Conservation (phyloP, 2,888 invertebrate genomes). For the Cantharis flavilabris region DNA sequence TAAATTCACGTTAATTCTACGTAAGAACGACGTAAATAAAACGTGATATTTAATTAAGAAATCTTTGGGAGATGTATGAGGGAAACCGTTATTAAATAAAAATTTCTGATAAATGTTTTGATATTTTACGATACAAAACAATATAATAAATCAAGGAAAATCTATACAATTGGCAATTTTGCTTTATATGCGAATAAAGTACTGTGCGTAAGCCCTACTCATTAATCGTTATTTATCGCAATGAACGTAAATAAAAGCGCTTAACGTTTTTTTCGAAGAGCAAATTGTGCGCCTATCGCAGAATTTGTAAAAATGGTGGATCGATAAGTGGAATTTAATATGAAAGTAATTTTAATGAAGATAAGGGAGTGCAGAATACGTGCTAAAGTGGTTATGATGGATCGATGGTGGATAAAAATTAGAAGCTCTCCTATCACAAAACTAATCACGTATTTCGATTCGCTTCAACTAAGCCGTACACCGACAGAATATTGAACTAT, state of each 20-base stretch:
- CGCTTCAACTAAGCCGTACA: constrained; percentile 36
- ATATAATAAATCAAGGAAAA: not conserved
- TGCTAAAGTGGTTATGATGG: constrained; percentile 28
- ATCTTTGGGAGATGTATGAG: too few relatives aligned
- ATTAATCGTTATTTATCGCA: not conserved
- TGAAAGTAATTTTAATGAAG: constrained; percentile 17
- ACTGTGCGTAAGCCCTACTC: not conserved
- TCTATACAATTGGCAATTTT: not conserved
- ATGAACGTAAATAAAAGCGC: not conserved
- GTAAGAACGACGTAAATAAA: too few relatives aligned
- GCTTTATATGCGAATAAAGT: not conserved
- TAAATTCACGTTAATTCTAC: too few relatives aligned
- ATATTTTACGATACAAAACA: not conserved
- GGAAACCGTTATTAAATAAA: not conserved
- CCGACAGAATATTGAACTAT: constrained; percentile 39
- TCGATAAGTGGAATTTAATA: not conserved
- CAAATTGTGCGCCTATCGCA: not conserved
- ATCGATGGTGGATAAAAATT: constrained; percentile 32
- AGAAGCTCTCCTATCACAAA: constrained; percentile 33
- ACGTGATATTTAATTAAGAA: too few relatives aligned
- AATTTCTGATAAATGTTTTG: not conserved
- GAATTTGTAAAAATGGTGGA: not conserved
- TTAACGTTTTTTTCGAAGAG: not conserved
- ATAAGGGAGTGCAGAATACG: constrained; percentile 15
- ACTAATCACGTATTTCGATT: constrained; percentile 42